phyloP scores from a whole-genome alignment of 2,888 invertebrate species.

The Phania funesta region DNA sequence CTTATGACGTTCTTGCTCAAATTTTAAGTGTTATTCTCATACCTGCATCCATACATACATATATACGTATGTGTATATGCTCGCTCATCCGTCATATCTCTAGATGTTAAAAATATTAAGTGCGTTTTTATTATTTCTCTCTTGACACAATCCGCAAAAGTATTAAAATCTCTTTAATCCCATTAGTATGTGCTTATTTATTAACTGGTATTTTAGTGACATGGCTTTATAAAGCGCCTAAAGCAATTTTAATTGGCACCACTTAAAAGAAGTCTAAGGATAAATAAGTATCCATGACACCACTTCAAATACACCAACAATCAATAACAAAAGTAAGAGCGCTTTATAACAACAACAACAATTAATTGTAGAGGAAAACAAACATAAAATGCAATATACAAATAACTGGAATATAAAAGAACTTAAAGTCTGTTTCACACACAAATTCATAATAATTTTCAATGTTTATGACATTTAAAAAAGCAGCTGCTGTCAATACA shows the following conservation, averaged over 20 bases:
- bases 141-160: neutral
- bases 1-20: no score
- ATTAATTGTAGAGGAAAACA: neutral
- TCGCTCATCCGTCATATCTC: no score
- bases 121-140: no score
- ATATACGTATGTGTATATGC: no score
- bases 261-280: slow-evolving; percentile 44
- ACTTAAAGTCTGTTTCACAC: slow-evolving; percentile 25
- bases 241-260: neutral
- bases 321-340: slow-evolving; percentile 27
- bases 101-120: no score
- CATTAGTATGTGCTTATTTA: neutral
- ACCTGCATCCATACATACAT: no score
- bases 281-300: slow-evolving; percentile 38
- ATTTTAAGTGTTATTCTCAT: no score
- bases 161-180: neutral
- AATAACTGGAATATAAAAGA: slow-evolving; percentile 19
- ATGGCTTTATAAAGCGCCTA: neutral
- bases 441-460: slow-evolving; percentile 43
- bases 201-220: neutral
- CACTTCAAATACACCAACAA: slow-evolving; percentile 24
- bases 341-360: slow-evolving; percentile 36
- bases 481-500: slow-evolving; percentile 63
- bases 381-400: slow-evolving; percentile 37
- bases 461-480: slow-evolving; percentile 57